These are phyloP conservation scores for Drosophila pectinifera DNA, from an alignment of 1,140 invertebrate species.

Conservation along the genomic window DNA sequence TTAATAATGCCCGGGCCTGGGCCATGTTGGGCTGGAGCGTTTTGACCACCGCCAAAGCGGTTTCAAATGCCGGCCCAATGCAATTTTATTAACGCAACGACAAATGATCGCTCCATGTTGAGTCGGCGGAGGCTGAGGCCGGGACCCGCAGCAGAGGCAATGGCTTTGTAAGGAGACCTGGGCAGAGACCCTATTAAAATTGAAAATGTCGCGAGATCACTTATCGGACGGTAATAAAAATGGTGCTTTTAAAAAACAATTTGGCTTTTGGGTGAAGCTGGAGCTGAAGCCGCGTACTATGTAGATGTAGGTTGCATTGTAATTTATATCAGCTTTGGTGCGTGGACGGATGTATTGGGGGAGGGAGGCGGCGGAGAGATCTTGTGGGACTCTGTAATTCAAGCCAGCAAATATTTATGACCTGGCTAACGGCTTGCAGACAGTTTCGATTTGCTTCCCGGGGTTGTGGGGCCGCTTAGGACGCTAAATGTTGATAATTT, in stretches of 20 bases:
- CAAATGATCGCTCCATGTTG: constrained; percentile 70
- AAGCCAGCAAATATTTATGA: constrained; percentile 57
- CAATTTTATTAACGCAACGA: constrained; percentile 84
- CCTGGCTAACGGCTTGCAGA: constrained; percentile 49
- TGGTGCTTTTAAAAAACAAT: constrained; percentile 84
- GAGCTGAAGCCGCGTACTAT: constrained; percentile 26
- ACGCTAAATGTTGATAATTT: constrained; percentile 15
- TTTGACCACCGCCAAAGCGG: constrained; percentile 72
- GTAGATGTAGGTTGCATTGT: constrained; percentile 60
- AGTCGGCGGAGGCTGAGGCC: constrained; percentile 5
- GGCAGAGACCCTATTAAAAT: constrained; percentile 79
- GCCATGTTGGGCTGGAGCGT: constrained; percentile 27
- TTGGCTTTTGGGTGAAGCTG: constrained; percentile 70
- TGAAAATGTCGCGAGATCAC: constrained; percentile 84
- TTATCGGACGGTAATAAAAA: constrained; percentile 83
- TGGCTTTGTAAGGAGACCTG: constrained; percentile 41
- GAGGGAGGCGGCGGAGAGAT: background rate
- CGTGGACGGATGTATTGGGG: constrained; percentile 30
- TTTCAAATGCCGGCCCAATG: constrained; percentile 83
- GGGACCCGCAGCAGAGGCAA: constrained; percentile 30
- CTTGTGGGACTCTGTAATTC: constrained; percentile 38
- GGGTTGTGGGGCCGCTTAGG: background rate
- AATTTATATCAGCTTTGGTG: constrained; percentile 66
- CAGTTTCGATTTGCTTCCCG: constrained; percentile 36
- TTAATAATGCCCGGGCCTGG: constrained; percentile 69